phyloP scores from a whole-genome alignment of 1,140 invertebrate species.

The Calliphora vicina region DNA sequence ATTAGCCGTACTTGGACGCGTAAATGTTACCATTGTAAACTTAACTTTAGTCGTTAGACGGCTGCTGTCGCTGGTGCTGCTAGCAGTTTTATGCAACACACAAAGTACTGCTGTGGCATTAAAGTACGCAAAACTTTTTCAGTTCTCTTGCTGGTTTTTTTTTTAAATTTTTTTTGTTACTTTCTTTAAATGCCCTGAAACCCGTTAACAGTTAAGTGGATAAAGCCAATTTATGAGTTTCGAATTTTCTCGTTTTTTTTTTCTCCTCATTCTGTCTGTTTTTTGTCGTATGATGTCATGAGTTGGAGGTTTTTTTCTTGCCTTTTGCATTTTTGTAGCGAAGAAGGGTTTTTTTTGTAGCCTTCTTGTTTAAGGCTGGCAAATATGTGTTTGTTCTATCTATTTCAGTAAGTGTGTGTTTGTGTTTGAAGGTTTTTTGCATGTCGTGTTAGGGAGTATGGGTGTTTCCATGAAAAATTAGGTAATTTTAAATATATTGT shows the following conservation, averaged over 20 bases:
- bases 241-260: constrained; percentile 53
- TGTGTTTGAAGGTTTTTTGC: background rate
- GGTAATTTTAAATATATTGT: too few relatives aligned
- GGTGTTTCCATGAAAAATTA: background rate
- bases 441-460: background rate
- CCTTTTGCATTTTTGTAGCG: background rate
- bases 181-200: constrained; percentile 40
- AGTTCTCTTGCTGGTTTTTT: background rate
- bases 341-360: background rate
- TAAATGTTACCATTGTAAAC: constrained; percentile 29
- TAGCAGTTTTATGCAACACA: background rate
- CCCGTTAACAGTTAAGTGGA: constrained; percentile 63
- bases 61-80: background rate
- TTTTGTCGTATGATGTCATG: background rate
- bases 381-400: background rate
- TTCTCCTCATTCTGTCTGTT: constrained; percentile 38
- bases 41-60: background rate
- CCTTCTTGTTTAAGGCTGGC: background rate
- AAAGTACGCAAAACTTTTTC: constrained; percentile 16
- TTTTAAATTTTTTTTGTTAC: constrained; percentile 5
- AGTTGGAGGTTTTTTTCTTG: background rate
- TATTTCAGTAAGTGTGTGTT: background rate
- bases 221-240: constrained; percentile 63
- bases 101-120: background rate
- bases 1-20: constrained; percentile 51